Evolutionary conservation across 2,888 invertebrate genomes (phyloP).

Genomic region (Chloroclysta siterata): DNA sequence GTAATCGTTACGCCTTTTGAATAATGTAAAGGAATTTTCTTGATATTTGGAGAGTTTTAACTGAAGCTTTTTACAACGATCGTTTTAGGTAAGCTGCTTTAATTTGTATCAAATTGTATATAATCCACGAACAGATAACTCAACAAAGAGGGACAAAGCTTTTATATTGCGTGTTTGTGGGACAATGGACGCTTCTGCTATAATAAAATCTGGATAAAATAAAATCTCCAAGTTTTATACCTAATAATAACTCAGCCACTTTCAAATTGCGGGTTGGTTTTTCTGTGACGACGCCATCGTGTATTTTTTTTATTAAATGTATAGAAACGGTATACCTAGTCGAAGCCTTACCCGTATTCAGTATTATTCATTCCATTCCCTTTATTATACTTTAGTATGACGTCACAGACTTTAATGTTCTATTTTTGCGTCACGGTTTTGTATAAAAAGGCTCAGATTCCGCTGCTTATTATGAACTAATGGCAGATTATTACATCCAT

Average conservation of each 20-base stretch:
- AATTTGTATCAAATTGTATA: constrained; percentile 27
- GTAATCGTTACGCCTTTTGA: constrained; percentile 43
- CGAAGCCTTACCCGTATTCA: neutral
- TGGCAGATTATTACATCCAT: constrained; percentile 22
- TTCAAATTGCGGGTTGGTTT: neutral
- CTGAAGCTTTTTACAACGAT: constrained; percentile 23
- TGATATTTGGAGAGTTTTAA: constrained; percentile 19
- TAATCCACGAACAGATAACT: constrained; percentile 23
- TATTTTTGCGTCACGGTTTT: neutral
- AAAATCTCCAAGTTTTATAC: constrained; percentile 5
- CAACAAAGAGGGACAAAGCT: constrained; percentile 21
- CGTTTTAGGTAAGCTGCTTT: constrained; percentile 21
- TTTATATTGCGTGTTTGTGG: constrained; percentile 24
- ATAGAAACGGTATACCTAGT: neutral
- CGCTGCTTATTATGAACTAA: constrained; percentile 22
- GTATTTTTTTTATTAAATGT: neutral
- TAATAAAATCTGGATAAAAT: constrained; percentile 16
- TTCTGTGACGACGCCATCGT: neutral
- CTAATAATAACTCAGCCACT: neutral
- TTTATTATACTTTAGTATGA: neutral
- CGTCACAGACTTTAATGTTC: neutral
- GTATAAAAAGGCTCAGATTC: constrained; percentile 1
- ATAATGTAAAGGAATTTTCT: constrained; percentile 38
- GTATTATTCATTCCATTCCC: neutral
- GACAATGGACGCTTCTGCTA: constrained; percentile 17